Conservation (phyloP, 2,888 invertebrate species). For the Lacanobia wlatinum region DNA sequence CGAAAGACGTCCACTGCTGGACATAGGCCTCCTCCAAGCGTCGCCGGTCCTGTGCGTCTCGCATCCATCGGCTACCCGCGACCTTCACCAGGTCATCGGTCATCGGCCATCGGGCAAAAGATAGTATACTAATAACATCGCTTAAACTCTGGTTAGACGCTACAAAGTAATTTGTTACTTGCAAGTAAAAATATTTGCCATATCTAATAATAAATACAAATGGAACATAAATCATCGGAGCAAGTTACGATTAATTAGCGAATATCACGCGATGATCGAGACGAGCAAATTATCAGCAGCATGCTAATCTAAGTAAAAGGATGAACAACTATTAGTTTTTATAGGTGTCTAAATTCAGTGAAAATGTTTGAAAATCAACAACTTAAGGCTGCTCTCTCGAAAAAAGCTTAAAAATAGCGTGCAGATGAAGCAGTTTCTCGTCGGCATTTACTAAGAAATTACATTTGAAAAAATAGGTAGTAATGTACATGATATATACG, state of each 20-base stretch:
- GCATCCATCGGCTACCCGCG: too few relatives aligned
- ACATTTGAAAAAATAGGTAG: too few relatives aligned
- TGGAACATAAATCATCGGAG: slow-evolving; percentile 27
- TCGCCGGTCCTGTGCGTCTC: too few relatives aligned
- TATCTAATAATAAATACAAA: slow-evolving; percentile 20
- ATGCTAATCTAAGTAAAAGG: slow-evolving; percentile 17
- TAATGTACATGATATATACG: too few relatives aligned
- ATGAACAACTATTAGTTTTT: not conserved
- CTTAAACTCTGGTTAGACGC: not conserved
- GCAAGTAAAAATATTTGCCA: slow-evolving; percentile 14
- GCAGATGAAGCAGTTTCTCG: too few relatives aligned
- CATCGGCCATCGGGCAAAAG: too few relatives aligned
- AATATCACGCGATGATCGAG: slow-evolving; percentile 40
- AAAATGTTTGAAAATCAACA: not conserved
- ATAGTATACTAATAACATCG: not conserved
- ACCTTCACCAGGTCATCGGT: too few relatives aligned
- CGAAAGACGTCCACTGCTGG: too few relatives aligned
- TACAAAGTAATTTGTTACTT: slow-evolving; percentile 17
- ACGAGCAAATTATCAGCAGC: slow-evolving; percentile 31
- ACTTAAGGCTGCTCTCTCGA: too few relatives aligned
- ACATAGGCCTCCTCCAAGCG: too few relatives aligned
- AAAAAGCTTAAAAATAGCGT: too few relatives aligned
- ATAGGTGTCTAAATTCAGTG: not conserved
- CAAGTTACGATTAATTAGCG: slow-evolving; percentile 36
- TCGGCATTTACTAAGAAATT: too few relatives aligned